These are phyloP conservation scores for Reinhardtius hippoglossoides DNA, from an alignment of 2,113 vertebrate species.

Conservation along the genomic window DNA sequence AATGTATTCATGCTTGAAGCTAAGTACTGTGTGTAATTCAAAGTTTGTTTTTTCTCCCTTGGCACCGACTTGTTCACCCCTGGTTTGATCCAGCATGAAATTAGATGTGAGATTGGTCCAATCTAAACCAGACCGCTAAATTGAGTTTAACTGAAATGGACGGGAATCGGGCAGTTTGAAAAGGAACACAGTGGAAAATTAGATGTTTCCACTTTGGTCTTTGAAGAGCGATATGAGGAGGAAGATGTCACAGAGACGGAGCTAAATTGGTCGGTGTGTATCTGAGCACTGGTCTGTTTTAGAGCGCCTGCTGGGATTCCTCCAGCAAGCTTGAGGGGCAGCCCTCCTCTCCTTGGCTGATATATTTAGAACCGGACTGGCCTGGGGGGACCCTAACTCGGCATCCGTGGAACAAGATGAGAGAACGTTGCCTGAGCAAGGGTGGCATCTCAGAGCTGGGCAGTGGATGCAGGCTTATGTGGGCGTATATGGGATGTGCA, in stretches of 20 bases:
- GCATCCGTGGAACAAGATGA: constrained; percentile 60
- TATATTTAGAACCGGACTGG: constrained; percentile 77
- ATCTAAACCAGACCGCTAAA: not conserved
- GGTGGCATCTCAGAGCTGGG: constrained; percentile 53
- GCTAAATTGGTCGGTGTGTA: constrained; percentile 72
- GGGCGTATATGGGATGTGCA: constrained; percentile 48
- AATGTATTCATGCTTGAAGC: not conserved
- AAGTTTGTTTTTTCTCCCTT: not conserved
- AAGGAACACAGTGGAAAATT: not conserved
- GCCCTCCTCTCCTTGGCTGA: constrained; percentile 66
- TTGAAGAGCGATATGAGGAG: constrained; percentile 36
- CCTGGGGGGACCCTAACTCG: constrained; percentile 76
- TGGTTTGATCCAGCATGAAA: constrained; percentile 10
- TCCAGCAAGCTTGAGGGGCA: constrained; percentile 67
- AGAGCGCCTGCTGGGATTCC: constrained; percentile 70
- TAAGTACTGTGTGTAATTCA: not conserved
- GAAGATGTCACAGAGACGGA: constrained; percentile 50
- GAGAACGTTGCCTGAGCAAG: constrained; percentile 51
- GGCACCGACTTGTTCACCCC: not conserved
- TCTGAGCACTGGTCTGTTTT: constrained; percentile 61
- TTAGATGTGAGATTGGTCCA: not conserved
- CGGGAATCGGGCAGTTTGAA: not conserved
- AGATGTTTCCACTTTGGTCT: constrained; percentile 4
- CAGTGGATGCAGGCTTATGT: constrained; percentile 65
- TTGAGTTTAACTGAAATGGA: not conserved